A percentile compares a stretch with the other conserved stretches of the same genome.
Conservation (phyloP, 1,140 invertebrate genomes). For the Limonius californicus region DNA sequence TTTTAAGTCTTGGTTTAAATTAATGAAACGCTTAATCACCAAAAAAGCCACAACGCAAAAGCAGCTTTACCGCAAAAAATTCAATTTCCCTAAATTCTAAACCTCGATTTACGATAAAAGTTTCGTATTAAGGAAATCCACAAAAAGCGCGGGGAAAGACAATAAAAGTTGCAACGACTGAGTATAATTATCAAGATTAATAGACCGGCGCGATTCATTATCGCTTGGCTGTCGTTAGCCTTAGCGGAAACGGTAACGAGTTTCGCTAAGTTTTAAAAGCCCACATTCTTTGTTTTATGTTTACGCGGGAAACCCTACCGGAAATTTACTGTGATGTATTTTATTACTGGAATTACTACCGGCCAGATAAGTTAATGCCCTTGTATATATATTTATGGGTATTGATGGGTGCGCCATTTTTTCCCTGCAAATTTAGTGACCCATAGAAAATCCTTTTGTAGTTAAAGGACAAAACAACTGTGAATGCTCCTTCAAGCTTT, state of each 20-base stretch:
- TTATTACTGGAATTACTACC: too few species aligned
- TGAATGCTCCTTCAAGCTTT: too few species aligned
- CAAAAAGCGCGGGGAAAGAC: conserved; percentile 19
- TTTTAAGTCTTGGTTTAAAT: too few species aligned
- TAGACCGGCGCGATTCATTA: conserved; percentile 25
- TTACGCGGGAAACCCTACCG: conserved; percentile 3
- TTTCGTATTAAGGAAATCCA: conserved; percentile 6
- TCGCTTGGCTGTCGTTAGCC: conserved; percentile 19
- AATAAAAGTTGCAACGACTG: conserved; percentile 23
- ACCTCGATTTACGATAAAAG: conserved; percentile 7
- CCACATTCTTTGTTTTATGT: conserved; percentile 23
- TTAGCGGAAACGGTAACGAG: conserved; percentile 22
- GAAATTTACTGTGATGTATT: background rate
- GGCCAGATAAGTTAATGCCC: too few species aligned
- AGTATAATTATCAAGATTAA: conserved; percentile 26
- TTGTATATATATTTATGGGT: too few species aligned
- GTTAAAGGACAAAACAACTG: too few species aligned
- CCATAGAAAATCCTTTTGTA: too few species aligned
- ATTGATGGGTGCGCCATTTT: too few species aligned
- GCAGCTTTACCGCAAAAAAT: background rate
- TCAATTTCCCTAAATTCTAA: conserved; percentile 12
- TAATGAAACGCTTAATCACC: conserved; percentile 1
- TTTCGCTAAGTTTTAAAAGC: conserved; percentile 24
- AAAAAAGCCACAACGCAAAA: background rate
- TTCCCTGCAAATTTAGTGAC: too few species aligned